Evolutionary conservation across 23 tunicate species (phyloP).

Genomic region (Styela plicata): DNA sequence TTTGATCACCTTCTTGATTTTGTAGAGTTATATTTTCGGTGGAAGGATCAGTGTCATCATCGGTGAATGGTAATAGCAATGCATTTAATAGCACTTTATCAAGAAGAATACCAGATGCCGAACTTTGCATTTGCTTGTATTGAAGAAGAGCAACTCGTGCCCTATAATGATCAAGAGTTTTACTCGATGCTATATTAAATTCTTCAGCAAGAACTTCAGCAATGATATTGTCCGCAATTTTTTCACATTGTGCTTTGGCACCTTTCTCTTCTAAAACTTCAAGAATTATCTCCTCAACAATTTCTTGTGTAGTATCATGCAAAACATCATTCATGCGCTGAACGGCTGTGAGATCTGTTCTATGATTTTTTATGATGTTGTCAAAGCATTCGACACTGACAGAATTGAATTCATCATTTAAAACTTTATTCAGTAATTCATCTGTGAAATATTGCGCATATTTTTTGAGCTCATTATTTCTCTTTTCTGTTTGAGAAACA

Average conservation of each 20-base stretch:
- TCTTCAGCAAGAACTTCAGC: constrained; percentile 3
- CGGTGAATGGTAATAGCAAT: neutral
- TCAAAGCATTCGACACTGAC: neutral
- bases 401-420: neutral
- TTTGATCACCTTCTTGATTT: neutral
- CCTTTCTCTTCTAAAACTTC: neutral
- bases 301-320: neutral
- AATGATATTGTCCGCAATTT: neutral
- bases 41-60: neutral
- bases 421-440: neutral
- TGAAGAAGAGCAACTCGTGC: constrained; percentile 11
- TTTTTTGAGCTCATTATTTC: too few species aligned
- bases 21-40: neutral
- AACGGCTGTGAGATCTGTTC: neutral
- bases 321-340: neutral
- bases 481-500: neutral
- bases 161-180: neutral
- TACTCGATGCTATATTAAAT: neutral
- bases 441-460: neutral
- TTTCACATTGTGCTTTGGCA: neutral
- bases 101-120: neutral
- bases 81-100: neutral
- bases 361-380: neutral
- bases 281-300: neutral
- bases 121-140: constrained; percentile 6